These are phyloP conservation scores for Herpetotheres cachinnans DNA, from an alignment of 2,113 vertebrate genomes.

Conservation along the genomic window DNA sequence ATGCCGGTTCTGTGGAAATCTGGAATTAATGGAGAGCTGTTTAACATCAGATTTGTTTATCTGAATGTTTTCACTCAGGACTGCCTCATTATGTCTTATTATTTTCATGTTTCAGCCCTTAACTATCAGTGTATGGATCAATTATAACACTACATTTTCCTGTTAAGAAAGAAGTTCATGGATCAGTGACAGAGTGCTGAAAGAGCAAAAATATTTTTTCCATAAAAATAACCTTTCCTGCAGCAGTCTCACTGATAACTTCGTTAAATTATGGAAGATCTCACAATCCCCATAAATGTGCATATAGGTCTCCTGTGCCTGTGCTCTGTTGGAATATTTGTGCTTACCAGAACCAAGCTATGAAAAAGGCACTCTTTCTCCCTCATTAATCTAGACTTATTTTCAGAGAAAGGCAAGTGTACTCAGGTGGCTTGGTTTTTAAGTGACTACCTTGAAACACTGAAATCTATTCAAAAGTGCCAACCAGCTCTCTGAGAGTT, in stretches of 20 bases:
- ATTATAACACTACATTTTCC: not conserved
- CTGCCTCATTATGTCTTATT: not conserved
- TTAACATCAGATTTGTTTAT: not conserved
- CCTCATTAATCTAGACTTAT: not conserved
- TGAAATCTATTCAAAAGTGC: not conserved
- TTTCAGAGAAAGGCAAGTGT: not conserved
- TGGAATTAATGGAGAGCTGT: not conserved
- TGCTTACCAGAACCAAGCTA: not conserved
- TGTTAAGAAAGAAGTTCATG: not conserved
- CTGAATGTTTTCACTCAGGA: not conserved
- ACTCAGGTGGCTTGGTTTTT: not conserved
- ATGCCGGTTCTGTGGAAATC: not conserved
- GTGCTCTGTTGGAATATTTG: not conserved
- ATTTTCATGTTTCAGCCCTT: not conserved
- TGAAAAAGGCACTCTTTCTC: not conserved
- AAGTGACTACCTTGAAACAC: not conserved
- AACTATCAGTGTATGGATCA: slow-evolving; percentile 4
- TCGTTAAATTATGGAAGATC: not conserved
- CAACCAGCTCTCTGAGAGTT: not conserved
- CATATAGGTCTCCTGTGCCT: not conserved
- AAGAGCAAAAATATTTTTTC: not conserved
- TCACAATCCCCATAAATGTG: not conserved
- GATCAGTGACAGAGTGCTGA: not conserved
- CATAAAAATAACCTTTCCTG: not conserved
- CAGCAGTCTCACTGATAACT: not conserved